phyloP scores from a whole-genome alignment of 2,888 invertebrate genomes.

The Peribatodes rhomboidaria region DNA sequence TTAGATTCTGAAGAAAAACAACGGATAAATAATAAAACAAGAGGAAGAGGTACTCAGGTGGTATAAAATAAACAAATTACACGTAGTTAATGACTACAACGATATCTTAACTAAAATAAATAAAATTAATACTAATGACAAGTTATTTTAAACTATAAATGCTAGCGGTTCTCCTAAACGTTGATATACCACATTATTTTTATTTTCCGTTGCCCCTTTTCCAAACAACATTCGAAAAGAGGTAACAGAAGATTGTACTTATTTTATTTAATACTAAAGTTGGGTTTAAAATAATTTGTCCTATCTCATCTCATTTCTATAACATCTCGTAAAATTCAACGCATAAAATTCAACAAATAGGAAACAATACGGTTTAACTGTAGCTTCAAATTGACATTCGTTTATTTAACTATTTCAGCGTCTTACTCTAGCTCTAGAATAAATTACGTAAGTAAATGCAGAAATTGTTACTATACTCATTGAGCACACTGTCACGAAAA shows the following conservation, averaged over 20 bases:
- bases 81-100: constrained; percentile 75
- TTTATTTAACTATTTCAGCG: constrained; percentile 50
- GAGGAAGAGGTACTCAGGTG: constrained; percentile 85
- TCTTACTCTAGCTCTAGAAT: constrained; percentile 51
- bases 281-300: constrained; percentile 62
- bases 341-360: constrained; percentile 54
- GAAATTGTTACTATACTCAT: constrained; percentile 52
- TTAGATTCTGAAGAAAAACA: constrained; percentile 52
- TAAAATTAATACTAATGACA: constrained; percentile 86
- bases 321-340: constrained; percentile 39
- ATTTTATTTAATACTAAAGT: constrained; percentile 75
- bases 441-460: constrained; percentile 52
- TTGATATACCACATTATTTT: constrained; percentile 70
- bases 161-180: constrained; percentile 83
- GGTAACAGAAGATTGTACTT: constrained; percentile 86
- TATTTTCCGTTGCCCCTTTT: constrained; percentile 84
- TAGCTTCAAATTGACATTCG: constrained; percentile 56
- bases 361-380: constrained; percentile 60
- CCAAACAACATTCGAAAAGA: constrained; percentile 74
- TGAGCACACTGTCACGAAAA: constrained; percentile 76
- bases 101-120: constrained; percentile 81
- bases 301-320: constrained; percentile 51
- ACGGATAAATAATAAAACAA: constrained; percentile 64
- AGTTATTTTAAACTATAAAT: constrained; percentile 82
- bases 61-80: constrained; percentile 79